Percentiles rank a stretch among this genome's conserved stretches.
phyloP scores from a whole-genome alignment of 2,797 vertebrate species.

The Schizopygopsis pylzovi region DNA sequence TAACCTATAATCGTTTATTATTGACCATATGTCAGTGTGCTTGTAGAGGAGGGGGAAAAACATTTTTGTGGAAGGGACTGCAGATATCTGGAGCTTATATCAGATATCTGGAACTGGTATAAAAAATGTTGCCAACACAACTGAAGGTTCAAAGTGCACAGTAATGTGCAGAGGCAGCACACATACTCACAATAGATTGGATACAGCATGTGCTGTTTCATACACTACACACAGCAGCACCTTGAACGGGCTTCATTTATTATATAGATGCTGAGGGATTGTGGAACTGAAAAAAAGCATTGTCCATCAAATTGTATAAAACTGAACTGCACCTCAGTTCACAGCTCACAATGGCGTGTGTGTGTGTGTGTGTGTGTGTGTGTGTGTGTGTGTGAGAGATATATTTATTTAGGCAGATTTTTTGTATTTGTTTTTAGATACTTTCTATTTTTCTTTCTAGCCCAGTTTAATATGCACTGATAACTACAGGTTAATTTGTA shows the following conservation, averaged over 20 bases:
- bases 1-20: background rate
- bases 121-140: background rate
- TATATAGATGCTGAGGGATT: background rate
- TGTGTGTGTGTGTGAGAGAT: too few species aligned
- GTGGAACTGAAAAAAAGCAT: background rate
- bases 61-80: background rate
- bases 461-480: background rate
- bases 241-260: background rate
- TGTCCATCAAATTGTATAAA: background rate
- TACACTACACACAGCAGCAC: background rate
- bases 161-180: background rate
- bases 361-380: background rate
- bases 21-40: background rate
- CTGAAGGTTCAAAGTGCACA: conserved; percentile 10
- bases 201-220: background rate
- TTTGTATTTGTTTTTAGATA: background rate
- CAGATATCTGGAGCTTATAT: background rate
- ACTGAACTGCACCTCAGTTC: background rate
- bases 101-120: background rate
- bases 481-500: background rate
- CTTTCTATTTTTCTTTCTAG: background rate
- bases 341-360: background rate
- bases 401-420: too few species aligned
- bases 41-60: too few species aligned
- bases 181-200: background rate